These are phyloP conservation scores for Parelbella ahira DNA, from an alignment of 2,888 invertebrate genomes.

Conservation along the genomic window DNA sequence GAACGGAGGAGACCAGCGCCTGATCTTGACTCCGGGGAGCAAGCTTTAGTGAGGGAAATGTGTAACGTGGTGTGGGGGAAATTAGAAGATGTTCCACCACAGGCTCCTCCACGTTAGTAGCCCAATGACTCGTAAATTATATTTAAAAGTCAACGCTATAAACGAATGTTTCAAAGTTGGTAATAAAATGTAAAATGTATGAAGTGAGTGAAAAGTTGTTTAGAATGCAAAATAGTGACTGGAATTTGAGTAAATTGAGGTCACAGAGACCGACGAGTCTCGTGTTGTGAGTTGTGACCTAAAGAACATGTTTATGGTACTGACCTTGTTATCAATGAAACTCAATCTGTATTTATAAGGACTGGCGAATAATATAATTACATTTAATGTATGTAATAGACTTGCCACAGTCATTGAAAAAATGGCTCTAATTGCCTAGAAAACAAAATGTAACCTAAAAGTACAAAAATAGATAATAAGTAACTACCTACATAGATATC, in stretches of 20 bases:
- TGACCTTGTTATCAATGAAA: constrained; percentile 59
- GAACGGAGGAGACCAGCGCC: constrained; percentile 81
- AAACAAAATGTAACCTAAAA: constrained; percentile 43
- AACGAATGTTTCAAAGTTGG: too few species aligned
- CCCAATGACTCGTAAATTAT: too few species aligned
- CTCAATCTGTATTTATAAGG: constrained; percentile 40
- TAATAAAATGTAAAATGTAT: too few species aligned
- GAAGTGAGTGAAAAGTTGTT: constrained; percentile 46
- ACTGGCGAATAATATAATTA: constrained; percentile 27
- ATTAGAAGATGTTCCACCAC: constrained; percentile 90
- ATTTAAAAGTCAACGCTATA: too few species aligned
- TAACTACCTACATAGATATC: constrained; percentile 7
- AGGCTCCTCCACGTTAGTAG: constrained; percentile 67
- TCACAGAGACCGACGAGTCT: constrained; percentile 53
- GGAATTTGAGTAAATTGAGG: constrained; percentile 71
- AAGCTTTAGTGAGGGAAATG: constrained; percentile 96
- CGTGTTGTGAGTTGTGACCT: constrained; percentile 59
- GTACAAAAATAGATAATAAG: constrained; percentile 55
- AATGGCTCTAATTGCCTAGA: constrained; percentile 21
- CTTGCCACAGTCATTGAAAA: constrained; percentile 32
- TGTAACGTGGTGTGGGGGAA: constrained; percentile 97
- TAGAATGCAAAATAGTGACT: constrained; percentile 46
- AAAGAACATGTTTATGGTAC: constrained; percentile 52
- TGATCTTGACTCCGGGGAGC: constrained; percentile 92
- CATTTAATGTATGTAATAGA: constrained; percentile 21